Conservation (phyloP, 64 coral and sea anemone genomes). For the Montipora sp. region DNA sequence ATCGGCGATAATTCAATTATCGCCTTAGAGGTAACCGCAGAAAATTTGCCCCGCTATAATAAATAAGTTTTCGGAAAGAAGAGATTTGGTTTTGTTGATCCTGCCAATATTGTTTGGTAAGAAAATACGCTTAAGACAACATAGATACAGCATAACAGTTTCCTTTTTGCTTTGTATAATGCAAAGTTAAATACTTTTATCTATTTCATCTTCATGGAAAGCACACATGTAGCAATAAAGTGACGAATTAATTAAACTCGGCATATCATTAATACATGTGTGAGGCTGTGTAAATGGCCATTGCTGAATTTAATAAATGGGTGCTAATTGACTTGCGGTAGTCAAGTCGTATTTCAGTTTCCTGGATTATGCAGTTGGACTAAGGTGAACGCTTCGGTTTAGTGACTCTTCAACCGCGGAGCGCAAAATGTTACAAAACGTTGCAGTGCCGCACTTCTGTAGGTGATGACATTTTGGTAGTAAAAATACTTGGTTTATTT, state of each 20-base stretch:
- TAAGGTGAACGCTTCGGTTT: background rate
- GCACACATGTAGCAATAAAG: constrained; percentile 32
- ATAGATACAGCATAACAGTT: background rate
- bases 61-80: background rate
- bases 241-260: constrained; percentile 50
- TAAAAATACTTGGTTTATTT: background rate
- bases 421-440: background rate
- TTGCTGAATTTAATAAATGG: constrained; percentile 51
- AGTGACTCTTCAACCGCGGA: background rate
- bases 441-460: background rate
- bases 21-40: constrained; percentile 19
- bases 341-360: constrained; percentile 1
- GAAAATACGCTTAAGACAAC: constrained; percentile 32
- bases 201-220: constrained; percentile 42
- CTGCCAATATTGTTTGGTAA: constrained; percentile 31
- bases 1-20: constrained; percentile 57
- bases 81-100: constrained; percentile 29
- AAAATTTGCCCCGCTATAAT: background rate
- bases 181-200: constrained; percentile 42
- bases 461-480: too few species aligned
- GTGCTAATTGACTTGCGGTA: constrained; percentile 44
- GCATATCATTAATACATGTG: constrained; percentile 52
- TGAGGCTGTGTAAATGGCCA: constrained; percentile 49
- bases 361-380: background rate
- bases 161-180: background rate